Percentiles rank a stretch among this genome's conserved stretches.
phyloP scores from a whole-genome alignment of 2,113 vertebrate genomes.

The Oreotrochilus melanogaster region DNA sequence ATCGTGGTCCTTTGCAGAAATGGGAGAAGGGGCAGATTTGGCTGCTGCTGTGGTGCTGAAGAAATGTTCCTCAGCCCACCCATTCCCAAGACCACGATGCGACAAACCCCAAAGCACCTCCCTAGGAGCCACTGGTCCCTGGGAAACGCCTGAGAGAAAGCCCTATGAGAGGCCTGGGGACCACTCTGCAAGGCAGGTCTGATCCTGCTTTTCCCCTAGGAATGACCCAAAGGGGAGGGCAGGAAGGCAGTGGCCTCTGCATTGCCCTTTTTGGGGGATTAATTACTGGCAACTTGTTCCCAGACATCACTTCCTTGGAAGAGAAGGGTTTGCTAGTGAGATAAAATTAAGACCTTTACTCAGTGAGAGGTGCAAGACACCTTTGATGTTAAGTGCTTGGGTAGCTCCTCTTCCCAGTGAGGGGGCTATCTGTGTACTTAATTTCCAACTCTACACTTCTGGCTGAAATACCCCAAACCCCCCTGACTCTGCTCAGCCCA shows the following conservation, averaged over 20 bases:
- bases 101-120: background rate
- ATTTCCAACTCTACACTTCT: background rate
- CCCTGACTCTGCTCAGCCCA: background rate
- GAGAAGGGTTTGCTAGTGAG: background rate
- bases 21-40: background rate
- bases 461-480: background rate
- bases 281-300: background rate
- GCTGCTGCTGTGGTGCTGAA: background rate
- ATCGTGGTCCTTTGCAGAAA: background rate
- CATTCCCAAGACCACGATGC: background rate
- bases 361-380: background rate
- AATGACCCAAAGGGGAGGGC: background rate
- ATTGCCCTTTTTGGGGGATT: background rate
- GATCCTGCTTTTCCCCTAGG: background rate
- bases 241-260: background rate
- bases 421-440: background rate
- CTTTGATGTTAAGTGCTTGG: background rate
- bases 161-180: background rate
- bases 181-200: background rate
- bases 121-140: background rate
- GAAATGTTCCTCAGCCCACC: rapidly evolving
- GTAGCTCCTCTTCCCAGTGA: background rate
- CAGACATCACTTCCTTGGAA: background rate
- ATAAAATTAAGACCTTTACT: background rate
- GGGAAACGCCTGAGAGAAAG: background rate